A percentile compares a stretch with the other conserved stretches of the same genome.
Evolutionary conservation across 1,140 invertebrate species (phyloP).

Genomic region (Vollenhovia emeryi): DNA sequence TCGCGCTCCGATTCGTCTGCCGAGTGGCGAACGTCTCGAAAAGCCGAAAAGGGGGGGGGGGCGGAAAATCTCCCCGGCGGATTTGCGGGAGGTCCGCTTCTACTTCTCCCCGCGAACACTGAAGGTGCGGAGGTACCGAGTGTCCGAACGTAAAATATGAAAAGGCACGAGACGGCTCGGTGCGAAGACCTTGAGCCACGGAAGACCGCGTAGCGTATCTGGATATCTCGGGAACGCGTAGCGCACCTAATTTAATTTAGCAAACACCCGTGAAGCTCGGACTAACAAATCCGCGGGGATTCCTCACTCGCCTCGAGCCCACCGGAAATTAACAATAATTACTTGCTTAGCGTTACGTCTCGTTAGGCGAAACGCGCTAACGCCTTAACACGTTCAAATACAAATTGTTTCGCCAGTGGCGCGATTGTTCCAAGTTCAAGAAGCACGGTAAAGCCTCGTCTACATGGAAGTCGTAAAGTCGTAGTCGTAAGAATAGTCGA

Average conservation of each 20-base stretch:
- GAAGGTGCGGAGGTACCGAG: no score
- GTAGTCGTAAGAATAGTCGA: no score
- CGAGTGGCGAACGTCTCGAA: no score
- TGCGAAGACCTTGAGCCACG: constrained; percentile 40
- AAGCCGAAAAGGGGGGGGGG: no score
- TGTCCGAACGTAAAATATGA: no score
- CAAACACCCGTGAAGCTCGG: neutral
- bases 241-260: constrained; percentile 57
- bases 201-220: constrained; percentile 26
- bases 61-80: no score
- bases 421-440: neutral
- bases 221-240: constrained; percentile 21
- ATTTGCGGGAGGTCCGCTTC: no score
- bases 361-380: neutral
- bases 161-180: neutral
- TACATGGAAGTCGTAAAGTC: no score
- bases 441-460: neutral
- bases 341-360: neutral
- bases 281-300: neutral
- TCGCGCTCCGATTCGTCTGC: no score
- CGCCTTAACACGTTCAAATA: neutral
- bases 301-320: no score
- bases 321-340: neutral
- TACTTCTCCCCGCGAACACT: no score
- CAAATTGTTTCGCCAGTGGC: neutral